Evolutionary conservation across 2,113 vertebrate genomes (phyloP).

Genomic region (Cryptomyrus ogoouensis): DNA sequence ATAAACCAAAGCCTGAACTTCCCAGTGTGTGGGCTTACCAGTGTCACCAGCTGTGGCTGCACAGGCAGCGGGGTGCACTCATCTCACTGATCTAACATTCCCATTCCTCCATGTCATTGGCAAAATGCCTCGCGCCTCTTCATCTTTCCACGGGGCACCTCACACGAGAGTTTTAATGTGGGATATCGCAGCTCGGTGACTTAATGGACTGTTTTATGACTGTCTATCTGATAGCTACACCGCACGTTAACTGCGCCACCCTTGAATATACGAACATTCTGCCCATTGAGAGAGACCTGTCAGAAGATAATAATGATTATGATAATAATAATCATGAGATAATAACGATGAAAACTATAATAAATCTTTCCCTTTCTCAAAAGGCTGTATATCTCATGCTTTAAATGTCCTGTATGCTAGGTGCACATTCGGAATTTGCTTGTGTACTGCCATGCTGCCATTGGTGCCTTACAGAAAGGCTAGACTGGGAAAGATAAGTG

Average conservation of each 20-base stretch:
- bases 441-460: background rate
- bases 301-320: background rate
- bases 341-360: background rate
- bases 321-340: background rate
- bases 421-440: background rate
- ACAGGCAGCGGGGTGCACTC: background rate
- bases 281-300: background rate
- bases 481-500: background rate
- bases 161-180: background rate
- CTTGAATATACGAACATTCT: background rate
- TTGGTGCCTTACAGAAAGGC: background rate
- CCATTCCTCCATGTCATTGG: background rate
- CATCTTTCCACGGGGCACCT: background rate
- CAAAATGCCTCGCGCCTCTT: background rate
- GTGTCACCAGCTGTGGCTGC: background rate
- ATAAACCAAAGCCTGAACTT: background rate
- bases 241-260: background rate
- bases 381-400: background rate
- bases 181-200: background rate
- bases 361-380: background rate
- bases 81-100: background rate
- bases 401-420: background rate
- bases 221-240: background rate
- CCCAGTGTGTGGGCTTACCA: background rate
- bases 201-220: conserved; percentile 13